phyloP scores from a whole-genome alignment of 1,140 invertebrate species.

The Muscidifurax raptorellus region DNA sequence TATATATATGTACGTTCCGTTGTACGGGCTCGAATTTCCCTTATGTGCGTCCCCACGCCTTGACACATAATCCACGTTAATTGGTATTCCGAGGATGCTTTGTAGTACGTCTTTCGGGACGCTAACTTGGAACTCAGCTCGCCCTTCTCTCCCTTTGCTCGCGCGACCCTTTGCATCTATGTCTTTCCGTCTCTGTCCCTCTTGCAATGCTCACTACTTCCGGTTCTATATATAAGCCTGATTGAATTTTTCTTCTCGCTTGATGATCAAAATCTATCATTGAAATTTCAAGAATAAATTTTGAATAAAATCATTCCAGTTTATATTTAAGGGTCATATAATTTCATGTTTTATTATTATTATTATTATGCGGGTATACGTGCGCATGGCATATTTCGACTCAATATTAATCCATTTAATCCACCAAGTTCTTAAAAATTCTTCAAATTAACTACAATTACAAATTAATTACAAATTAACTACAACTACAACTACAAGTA shows the following conservation, averaged over 20 bases:
- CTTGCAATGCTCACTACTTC: background rate
- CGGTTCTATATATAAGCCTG: background rate
- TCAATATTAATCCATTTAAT: too few relatives aligned
- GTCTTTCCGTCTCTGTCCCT: background rate
- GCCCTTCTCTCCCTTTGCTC: background rate
- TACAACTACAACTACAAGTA: too few relatives aligned
- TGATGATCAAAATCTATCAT: background rate
- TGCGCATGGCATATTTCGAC: too few relatives aligned
- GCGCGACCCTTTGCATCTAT: background rate
- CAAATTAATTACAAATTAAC: too few relatives aligned
- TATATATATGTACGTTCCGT: background rate
- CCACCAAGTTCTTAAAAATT: too few relatives aligned
- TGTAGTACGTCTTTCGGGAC: conserved; percentile 34
- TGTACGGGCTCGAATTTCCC: conserved; percentile 39
- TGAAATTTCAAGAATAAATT: background rate
- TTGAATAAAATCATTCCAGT: too few relatives aligned
- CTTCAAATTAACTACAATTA: too few relatives aligned
- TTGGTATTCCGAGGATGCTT: conserved; percentile 54
- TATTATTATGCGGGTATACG: too few relatives aligned
- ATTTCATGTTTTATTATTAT: too few relatives aligned
- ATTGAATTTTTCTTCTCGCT: background rate
- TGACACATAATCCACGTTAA: conserved; percentile 50
- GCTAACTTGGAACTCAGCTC: background rate
- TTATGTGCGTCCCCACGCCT: background rate
- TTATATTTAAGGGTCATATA: too few relatives aligned